Base-by-base conservation (phyloP, 2,113 vertebrate species). In the Oncorhynchus kisutch region DNA sequence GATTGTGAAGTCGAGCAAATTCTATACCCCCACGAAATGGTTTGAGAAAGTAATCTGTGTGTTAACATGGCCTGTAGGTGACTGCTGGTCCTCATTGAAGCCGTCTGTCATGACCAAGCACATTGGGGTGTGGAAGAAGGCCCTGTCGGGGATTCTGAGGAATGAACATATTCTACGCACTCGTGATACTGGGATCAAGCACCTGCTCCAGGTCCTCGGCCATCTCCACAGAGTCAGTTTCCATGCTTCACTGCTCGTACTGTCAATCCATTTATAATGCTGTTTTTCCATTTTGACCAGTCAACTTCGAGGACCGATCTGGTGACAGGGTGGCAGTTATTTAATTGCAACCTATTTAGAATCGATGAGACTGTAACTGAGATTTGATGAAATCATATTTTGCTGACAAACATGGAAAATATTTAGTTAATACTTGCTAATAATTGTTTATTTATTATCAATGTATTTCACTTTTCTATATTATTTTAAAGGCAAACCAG, bases 141-240 rank as follows among this genome's bases (percentile, higher is more conserved):
- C 84, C 2, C 69, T 90, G 1, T 67, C 76, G 76, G 51, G 18
- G 31, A 67, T 80, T 34, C 64, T 90, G 24, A 79, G 73, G 2
- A 13, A 8, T 2, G 0, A 0, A 2, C 22, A 16, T 6, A 16
- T 14, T 0, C 13, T 27, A 54, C 51, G 4, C 0, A 22, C 34
- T 22, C 72, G 13, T 60, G 71, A 54, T 67, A 18, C 45, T 1
- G 66, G 18, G 22, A 70, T 78, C 70, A 86, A 62, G 76, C 79
- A 84, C 71, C 73, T 91, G 73, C 74, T 90, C 4, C 74, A 39
- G 1, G 81, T 90, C 34, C 89, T 91, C 27, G 79, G 84, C 22
- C 76, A 51, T 0, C 76, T 91, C 48, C 76, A 90, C 81, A 82
- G 88, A 1, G 89, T 90, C 0, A 78, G 88, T 86, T 29, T 78